Base-by-base conservation (phyloP, 2,797 vertebrate genomes). In the Buceros bicornis region DNA sequence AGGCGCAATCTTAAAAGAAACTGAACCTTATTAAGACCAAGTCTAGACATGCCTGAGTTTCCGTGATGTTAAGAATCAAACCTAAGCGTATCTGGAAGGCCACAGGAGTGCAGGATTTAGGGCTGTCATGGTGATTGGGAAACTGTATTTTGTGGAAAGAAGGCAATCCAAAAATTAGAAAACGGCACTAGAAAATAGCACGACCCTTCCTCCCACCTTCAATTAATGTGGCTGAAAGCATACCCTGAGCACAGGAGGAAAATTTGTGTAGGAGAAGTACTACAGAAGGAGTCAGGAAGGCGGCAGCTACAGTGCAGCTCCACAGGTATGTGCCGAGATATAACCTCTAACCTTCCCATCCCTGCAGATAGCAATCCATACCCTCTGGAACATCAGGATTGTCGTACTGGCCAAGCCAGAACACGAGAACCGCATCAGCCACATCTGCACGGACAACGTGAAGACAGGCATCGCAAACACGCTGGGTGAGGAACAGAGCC, bases 381-480 rank as follows among this genome's bases (percentile, higher is more conserved):
- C 99, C 1, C 98, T 99, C 91, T 99, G 99, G 99, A 99, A 98
- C 96, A 99, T 99, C 94, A 98, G 99, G 57, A 99, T 99, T 1
- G 96, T 99, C 56, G 98, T 99, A 37, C 97, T 99, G 69, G 99
- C 98, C 95, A 99, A 99, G 92, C 99, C 99, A 1, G 99, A 99
- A 93, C 99, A 99, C 0, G 99, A 99, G 96, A 99, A 99, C 97
- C 98, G 99, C 78, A 99, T 99, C 98, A 99, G 99, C 33, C 99
- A 99, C 83, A 84, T 99, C 88, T 99, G 98, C 94, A 99, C 98
- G 0, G 98, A 99, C 98, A 99, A 99, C 0, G 99, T 99, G 94
- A 99, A 99, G 98, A 99, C 99, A 0, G 99, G 99, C 93, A 99
- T 99, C 0, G 99, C 99, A 60, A 99, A 99, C 97, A 99, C 99